Evolutionary conservation across 2,113 vertebrate genomes (phyloP).

Genomic region (Trinectes maculatus): DNA sequence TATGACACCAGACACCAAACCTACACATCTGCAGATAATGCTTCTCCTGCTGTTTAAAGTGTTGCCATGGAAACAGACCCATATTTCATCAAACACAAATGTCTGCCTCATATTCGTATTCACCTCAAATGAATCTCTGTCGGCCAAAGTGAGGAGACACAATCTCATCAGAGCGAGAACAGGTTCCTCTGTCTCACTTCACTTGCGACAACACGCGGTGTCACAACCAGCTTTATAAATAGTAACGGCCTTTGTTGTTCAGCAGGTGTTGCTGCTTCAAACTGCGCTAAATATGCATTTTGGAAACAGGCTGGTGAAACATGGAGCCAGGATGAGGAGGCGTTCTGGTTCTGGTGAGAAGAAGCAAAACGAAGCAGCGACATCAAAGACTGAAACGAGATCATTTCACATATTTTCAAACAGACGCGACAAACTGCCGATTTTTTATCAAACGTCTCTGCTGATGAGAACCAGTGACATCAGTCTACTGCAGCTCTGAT

Average conservation of each 20-base stretch:
- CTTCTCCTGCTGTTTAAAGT: slow-evolving; percentile 27
- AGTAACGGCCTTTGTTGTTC: background rate
- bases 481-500: too few species aligned
- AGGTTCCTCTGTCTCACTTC: background rate
- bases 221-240: background rate
- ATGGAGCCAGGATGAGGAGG: slow-evolving; percentile 53
- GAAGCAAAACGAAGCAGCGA: too few species aligned
- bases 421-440: background rate
- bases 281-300: slow-evolving; percentile 24
- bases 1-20: too few species aligned
- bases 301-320: slow-evolving; percentile 55
- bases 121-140: slow-evolving; percentile 33
- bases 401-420: background rate
- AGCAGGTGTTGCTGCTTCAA: slow-evolving; percentile 33
- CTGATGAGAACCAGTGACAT: too few species aligned
- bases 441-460: too few species aligned
- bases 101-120: slow-evolving; percentile 38
- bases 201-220: background rate
- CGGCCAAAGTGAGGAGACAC: too few species aligned
- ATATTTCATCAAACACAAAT: too few species aligned
- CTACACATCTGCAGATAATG: background rate
- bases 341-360: too few species aligned
- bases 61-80: slow-evolving; percentile 53
- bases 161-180: too few species aligned
- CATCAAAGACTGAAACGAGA: background rate